phyloP scores from a whole-genome alignment of 2,797 vertebrate species.

The Pygocentrus nattereri region DNA sequence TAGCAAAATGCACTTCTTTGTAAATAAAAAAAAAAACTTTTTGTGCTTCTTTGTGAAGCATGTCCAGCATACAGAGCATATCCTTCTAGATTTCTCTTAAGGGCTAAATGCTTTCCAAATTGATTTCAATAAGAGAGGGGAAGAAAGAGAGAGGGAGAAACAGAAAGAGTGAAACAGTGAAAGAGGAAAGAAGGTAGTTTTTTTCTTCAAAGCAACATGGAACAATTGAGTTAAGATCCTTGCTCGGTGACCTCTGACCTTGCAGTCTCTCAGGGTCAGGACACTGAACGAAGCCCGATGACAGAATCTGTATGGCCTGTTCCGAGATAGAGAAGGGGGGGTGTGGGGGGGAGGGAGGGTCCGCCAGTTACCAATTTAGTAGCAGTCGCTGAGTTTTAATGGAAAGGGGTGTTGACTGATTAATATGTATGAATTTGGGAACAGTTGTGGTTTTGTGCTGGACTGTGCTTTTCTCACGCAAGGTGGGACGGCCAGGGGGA shows the following conservation, averaged over 20 bases:
- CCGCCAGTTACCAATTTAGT: slow-evolving; percentile 60
- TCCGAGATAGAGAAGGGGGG: slow-evolving; percentile 31
- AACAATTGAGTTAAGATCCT: slow-evolving; percentile 62
- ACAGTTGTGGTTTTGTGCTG: slow-evolving; percentile 70
- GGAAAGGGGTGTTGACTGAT: slow-evolving; percentile 70
- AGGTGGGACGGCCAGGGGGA: slow-evolving; percentile 61
- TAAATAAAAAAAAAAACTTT: no score
- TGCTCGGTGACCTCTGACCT: slow-evolving; percentile 54
- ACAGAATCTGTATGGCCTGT: slow-evolving; percentile 44
- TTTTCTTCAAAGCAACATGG: slow-evolving; percentile 56
- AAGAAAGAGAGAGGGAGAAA: slow-evolving; percentile 11
- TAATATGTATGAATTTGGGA: slow-evolving; percentile 73
- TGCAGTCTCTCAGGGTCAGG: slow-evolving; percentile 52
- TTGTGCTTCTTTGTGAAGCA: no score
- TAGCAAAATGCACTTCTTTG: no score
- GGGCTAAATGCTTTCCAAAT: slow-evolving; percentile 11
- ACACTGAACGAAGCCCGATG: slow-evolving; percentile 45
- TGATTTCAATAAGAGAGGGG: slow-evolving; percentile 27
- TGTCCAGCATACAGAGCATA: background rate
- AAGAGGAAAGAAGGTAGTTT: slow-evolving; percentile 25
- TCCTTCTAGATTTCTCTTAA: background rate
- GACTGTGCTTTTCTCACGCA: slow-evolving; percentile 65
- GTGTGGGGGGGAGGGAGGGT: slow-evolving; percentile 22
- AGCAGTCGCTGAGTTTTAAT: slow-evolving; percentile 60
- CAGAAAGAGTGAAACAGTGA: background rate